Percentiles rank a stretch among this genome's conserved stretches.
These are phyloP conservation scores for Eidolon dupreanum DNA, from an alignment of 2,797 vertebrate genomes.

Conservation along the genomic window DNA sequence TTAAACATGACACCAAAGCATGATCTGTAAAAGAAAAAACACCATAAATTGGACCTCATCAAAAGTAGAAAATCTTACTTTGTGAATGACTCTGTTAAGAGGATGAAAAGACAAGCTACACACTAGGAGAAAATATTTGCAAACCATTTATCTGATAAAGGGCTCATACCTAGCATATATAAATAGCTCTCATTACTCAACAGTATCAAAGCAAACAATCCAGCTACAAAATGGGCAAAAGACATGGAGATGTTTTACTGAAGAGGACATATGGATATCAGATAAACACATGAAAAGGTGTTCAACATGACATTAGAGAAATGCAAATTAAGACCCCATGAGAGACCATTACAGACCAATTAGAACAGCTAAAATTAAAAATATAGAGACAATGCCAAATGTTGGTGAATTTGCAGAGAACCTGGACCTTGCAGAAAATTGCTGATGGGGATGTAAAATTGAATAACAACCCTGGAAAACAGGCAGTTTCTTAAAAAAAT, in stretches of 20 bases:
- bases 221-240: background rate
- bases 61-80: background rate
- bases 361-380: background rate
- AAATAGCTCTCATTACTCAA: background rate
- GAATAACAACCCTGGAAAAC: background rate
- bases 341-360: background rate
- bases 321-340: background rate
- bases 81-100: background rate
- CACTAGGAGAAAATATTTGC: background rate
- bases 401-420: background rate
- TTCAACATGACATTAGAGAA: background rate
- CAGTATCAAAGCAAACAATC: background rate
- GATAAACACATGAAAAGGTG: background rate
- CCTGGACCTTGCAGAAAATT: background rate
- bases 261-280: background rate
- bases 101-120: background rate
- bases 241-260: background rate
- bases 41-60: background rate
- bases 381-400: background rate
- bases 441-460: background rate
- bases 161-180: background rate
- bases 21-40: background rate
- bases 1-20: background rate
- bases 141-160: background rate
- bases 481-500: background rate